Percentiles rank a stretch among this genome's conserved stretches.
phyloP scores from a whole-genome alignment of 2,797 vertebrate species.

The Eulemur rubriventer region DNA sequence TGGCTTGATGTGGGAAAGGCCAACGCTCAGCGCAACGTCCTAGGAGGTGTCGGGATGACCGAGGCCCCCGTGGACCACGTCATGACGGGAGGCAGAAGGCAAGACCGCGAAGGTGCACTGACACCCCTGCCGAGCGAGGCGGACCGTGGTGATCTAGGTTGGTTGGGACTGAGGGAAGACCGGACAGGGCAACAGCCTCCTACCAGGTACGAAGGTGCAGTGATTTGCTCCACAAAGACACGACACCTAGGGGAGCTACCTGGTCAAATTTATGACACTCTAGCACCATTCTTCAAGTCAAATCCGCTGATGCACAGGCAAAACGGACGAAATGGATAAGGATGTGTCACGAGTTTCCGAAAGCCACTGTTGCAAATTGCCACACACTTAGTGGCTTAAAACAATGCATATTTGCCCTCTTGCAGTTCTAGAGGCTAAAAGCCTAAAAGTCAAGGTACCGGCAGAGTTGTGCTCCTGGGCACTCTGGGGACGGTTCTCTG shows the following conservation, averaged over 20 bases:
- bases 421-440: background rate
- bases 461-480: background rate
- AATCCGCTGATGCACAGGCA: no score
- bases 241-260: background rate
- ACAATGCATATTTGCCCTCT: background rate
- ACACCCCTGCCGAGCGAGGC: background rate
- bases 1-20: no score
- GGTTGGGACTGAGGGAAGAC: background rate
- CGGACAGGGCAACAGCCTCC: background rate
- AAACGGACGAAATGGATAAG: background rate
- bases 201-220: background rate
- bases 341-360: background rate
- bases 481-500: background rate
- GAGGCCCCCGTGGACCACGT: rapidly evolving
- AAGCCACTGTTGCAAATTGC: background rate
- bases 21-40: background rate
- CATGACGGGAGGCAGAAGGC: background rate
- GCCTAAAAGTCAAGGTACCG: background rate
- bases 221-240: background rate
- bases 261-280: background rate
- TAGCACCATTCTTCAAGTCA: background rate
- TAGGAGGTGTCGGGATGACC: background rate
- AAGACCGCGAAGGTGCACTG: background rate
- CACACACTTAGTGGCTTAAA: background rate
- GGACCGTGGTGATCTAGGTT: no score